Base-by-base conservation (phyloP, 2,113 vertebrate genomes). In the Heterochromis multidens region DNA sequence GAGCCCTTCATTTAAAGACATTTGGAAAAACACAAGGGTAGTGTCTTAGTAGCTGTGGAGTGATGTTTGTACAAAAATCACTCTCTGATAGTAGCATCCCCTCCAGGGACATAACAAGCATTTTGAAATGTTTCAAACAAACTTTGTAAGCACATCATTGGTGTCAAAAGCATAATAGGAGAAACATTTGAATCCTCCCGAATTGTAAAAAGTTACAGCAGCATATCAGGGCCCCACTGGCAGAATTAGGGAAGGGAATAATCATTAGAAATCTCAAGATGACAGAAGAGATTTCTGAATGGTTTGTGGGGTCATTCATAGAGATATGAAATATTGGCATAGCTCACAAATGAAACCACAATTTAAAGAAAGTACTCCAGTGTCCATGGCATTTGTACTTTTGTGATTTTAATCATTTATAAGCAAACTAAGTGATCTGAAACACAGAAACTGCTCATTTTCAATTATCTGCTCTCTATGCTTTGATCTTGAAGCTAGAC, bases 71-170 rank as follows among this genome's bases (percentile, higher is more conserved):
- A 63, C 29, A 76, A 86, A 90, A 88, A 54, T 80, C 29, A 19
- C 56, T 79, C 81, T 86, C 37, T 91, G 85, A 88, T 92, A 74
- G 83, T 29, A 63, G 77, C 86, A 81, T 81, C 54, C 61, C 89
- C 89, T 90, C 84, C 62, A 81, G 90, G 89, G 89, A 91, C 80
- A 70, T 65, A 60, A 89, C 81, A 87, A 59, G 74, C 67, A 83
- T 87, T 82, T 84, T 79, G 43, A 88, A 88, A 88, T 56, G 57
- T 88, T 85, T 88, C 62, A 84, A 83, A 81, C 80, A 87, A 85
- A 82, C 67, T 40, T 78, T 35, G 10, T 77, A 57, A 82, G 67
- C 58, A 62, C 35, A 74, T 76, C 77, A 57, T 23, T 61, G 46
- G 31, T 33, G 56, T 87, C 37, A 12, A 86, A 79, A 79, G 72